Evolutionary conservation across 2,113 vertebrate genomes (phyloP).

Genomic region (Alouatta palliata): DNA sequence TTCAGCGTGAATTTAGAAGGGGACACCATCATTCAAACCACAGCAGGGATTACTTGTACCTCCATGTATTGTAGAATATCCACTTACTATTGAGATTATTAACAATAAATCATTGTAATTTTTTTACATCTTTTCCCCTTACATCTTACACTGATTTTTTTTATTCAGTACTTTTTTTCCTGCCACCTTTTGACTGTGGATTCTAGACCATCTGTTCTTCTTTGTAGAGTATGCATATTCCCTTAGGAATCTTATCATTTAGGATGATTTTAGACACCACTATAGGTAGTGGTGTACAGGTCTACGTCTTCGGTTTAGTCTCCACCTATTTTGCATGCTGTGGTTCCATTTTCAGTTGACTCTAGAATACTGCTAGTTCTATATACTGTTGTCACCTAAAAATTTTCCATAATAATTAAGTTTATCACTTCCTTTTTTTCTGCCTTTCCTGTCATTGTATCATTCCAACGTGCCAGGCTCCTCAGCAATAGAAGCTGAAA

Average conservation of each 20-base stretch:
- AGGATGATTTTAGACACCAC: neutral
- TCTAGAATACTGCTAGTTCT: neutral
- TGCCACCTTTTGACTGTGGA: neutral
- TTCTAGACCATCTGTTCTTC: neutral
- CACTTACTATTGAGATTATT: neutral
- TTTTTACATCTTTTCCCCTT: neutral
- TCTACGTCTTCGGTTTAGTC: neutral
- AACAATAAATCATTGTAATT: neutral
- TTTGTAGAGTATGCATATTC: neutral
- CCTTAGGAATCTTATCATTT: neutral
- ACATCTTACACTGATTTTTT: neutral
- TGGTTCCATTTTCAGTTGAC: neutral
- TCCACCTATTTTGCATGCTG: neutral
- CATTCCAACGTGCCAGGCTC: neutral
- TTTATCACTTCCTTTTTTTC: neutral
- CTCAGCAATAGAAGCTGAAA: neutral
- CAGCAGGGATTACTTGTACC: neutral
- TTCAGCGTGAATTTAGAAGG: neutral
- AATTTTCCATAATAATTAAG: neutral
- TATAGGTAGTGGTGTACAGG: neutral
- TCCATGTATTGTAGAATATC: neutral
- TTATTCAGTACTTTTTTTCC: neutral
- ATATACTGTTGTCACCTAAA: neutral
- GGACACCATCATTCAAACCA: neutral
- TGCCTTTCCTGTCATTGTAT: neutral